Conservation (phyloP, 53 echinoderm and acorn worm species). For the Patiria pectinifera region DNA sequence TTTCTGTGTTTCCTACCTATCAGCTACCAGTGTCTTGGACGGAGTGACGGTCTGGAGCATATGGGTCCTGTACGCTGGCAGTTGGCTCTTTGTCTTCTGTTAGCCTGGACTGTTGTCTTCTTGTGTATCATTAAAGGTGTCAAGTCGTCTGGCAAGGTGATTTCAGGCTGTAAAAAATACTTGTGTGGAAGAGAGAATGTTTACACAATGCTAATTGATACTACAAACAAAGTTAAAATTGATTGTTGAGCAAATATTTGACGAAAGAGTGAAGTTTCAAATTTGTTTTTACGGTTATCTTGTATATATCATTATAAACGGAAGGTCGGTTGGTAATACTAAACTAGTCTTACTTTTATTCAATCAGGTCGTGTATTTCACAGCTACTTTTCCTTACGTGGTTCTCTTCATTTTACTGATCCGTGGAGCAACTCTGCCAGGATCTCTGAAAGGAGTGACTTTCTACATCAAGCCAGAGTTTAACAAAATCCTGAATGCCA, state of each 20-base stretch:
- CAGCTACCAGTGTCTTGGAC: constrained; percentile 72
- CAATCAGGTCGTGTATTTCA: constrained; percentile 83
- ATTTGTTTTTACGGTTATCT: too few species aligned
- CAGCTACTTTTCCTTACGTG: constrained; percentile 85
- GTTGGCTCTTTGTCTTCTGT: constrained; percentile 72
- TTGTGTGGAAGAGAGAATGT: too few species aligned
- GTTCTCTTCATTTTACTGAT: constrained; percentile 75
- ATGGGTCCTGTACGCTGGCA: constrained; percentile 78
- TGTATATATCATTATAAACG: too few species aligned
- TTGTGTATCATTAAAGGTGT: constrained; percentile 78
- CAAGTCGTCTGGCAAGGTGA: constrained; percentile 87
- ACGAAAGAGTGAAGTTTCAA: too few species aligned
- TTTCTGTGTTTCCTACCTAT: background rate
- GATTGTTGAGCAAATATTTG: too few species aligned
- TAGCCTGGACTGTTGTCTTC: constrained; percentile 79
- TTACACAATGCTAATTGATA: too few species aligned
- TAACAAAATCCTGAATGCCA: constrained; percentile 58
- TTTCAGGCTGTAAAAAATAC: too few species aligned
- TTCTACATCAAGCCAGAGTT: constrained; percentile 79
- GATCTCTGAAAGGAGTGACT: constrained; percentile 72
- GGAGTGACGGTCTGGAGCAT: constrained; percentile 69
- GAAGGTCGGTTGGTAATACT: too few species aligned
- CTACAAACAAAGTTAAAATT: too few species aligned
- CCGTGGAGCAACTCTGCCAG: constrained; percentile 76
- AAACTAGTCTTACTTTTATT: background rate